Percentiles rank a stretch among this genome's conserved stretches.
These are phyloP conservation scores for Egretta garzetta DNA, from an alignment of 2,113 vertebrate genomes.

Conservation along the genomic window DNA sequence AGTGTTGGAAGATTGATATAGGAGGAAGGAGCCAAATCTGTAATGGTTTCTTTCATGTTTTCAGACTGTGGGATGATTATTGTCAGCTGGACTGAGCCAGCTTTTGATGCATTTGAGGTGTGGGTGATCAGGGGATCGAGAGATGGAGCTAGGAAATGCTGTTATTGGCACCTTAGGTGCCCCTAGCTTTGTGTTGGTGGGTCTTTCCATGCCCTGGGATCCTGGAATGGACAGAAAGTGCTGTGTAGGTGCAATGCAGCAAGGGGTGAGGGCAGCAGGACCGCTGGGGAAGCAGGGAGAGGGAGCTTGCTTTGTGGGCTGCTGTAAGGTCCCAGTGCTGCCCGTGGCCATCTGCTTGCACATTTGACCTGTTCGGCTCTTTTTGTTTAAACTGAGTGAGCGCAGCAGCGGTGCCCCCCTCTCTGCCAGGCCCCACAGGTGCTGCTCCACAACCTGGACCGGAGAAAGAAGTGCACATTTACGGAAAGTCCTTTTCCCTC, in stretches of 20 bases:
- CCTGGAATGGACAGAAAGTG: not conserved
- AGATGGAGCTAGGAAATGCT: not conserved
- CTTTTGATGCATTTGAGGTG: not conserved
- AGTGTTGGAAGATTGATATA: not conserved
- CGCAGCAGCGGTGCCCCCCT: accelerated
- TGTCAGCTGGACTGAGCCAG: not conserved
- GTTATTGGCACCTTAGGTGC: not conserved
- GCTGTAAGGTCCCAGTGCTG: not conserved
- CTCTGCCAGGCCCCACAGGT: constrained; percentile 45
- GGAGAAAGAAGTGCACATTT: not conserved
- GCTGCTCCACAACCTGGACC: not conserved
- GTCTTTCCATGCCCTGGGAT: not conserved
- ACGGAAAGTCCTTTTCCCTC: constrained; percentile 44
- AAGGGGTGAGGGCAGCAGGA: not conserved
- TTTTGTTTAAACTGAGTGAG: not conserved
- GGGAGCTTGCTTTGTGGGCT: not conserved
- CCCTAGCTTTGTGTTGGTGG: not conserved
- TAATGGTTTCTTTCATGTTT: not conserved
- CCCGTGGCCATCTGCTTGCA: not conserved
- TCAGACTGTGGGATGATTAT: not conserved
- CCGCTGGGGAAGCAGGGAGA: not conserved
- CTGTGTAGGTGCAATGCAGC: not conserved
- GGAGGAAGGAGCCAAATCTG: not conserved
- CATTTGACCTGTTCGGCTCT: not conserved
- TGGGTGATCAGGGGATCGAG: not conserved